Percentiles rank a stretch among this genome's conserved stretches.
These are phyloP conservation scores for Chelonus formosanus DNA, from an alignment of 2,888 invertebrate species.

Conservation along the genomic window DNA sequence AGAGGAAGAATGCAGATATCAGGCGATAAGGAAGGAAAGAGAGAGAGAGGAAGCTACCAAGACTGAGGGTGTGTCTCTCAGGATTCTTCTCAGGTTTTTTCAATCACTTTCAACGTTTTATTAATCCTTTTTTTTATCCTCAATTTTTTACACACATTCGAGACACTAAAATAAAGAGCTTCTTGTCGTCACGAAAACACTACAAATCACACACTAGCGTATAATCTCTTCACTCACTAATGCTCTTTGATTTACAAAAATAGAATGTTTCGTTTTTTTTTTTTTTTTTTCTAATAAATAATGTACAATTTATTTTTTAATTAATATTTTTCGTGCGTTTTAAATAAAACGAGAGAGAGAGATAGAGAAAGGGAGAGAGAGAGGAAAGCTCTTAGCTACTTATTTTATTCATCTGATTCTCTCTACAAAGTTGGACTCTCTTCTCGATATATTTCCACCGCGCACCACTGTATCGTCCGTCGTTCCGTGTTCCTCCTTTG, in stretches of 20 bases:
- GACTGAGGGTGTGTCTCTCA: constrained; percentile 39
- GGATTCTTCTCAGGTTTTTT: constrained; percentile 6
- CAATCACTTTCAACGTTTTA: background rate
- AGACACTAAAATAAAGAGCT: constrained; percentile 5
- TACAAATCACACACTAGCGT: background rate
- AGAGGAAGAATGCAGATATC: constrained; percentile 35
- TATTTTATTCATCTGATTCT: constrained; percentile 2
- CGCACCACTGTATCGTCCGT: constrained; percentile 21
- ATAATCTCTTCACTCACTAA: background rate
- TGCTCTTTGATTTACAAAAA: constrained; percentile 50
- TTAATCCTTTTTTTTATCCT: constrained; percentile 4
- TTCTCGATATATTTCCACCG: constrained; percentile 13
- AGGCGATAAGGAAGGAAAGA: constrained; percentile 38
- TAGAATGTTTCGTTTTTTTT: constrained; percentile 50
- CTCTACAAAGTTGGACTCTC: background rate
- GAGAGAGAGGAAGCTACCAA: constrained; percentile 41
- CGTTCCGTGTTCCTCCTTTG: constrained; percentile 30
- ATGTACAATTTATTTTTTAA: constrained; percentile 48
- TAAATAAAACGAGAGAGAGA: too few relatives aligned
- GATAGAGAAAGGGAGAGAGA: too few relatives aligned
- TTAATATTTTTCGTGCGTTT: constrained; percentile 10
- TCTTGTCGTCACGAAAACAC: background rate
- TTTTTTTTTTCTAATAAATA: constrained; percentile 56
- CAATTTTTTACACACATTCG: constrained; percentile 3
- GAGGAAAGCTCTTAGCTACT: too few relatives aligned